phyloP scores from a whole-genome alignment of 2,113 vertebrate genomes.

The Grantiella picta region DNA sequence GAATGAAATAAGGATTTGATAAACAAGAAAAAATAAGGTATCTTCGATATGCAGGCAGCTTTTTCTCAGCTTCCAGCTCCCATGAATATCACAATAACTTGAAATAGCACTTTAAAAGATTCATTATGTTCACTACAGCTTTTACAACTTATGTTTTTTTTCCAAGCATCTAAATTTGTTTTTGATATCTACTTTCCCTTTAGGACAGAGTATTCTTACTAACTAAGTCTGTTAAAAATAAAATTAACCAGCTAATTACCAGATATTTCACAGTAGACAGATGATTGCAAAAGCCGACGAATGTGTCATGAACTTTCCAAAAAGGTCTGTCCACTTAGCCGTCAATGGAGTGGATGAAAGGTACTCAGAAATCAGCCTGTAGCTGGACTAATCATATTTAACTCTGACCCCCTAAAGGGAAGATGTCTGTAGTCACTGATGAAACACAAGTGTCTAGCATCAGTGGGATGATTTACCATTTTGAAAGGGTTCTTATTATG shows the following conservation, averaged over 20 bases:
- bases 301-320: background rate
- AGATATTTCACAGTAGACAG: background rate
- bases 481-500: background rate
- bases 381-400: background rate
- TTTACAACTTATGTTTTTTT: background rate
- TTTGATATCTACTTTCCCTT: background rate
- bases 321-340: background rate
- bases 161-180: background rate
- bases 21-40: background rate
- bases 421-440: background rate
- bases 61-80: background rate
- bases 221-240: background rate
- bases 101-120: background rate
- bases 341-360: background rate
- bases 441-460: background rate
- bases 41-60: background rate
- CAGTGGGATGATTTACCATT: background rate
- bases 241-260: background rate
- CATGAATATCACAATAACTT: background rate
- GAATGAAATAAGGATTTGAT: conserved; percentile 9
- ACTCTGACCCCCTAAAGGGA: background rate
- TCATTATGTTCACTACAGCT: background rate
- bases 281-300: background rate
- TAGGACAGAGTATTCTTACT: background rate
- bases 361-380: background rate